phyloP scores from a whole-genome alignment of 1,140 invertebrate genomes.

The Bombus haemorrhoidalis region DNA sequence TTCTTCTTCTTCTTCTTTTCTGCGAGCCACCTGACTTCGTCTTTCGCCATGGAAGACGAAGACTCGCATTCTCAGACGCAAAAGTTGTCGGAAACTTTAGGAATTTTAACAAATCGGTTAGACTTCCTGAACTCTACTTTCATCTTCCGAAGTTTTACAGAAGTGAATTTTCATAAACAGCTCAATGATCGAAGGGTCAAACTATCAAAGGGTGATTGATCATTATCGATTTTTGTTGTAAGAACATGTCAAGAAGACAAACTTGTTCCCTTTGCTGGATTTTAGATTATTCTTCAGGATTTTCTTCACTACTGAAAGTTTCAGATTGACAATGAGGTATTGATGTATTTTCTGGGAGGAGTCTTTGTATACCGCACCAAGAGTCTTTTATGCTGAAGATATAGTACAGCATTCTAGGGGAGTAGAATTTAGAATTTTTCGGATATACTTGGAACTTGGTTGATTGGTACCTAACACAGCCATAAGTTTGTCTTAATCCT shows the following conservation, averaged over 20 bases:
- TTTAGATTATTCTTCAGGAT: too few species aligned
- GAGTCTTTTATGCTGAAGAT: not conserved
- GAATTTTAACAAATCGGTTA: not conserved
- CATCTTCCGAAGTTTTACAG: too few species aligned
- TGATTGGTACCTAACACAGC: not conserved
- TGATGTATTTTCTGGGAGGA: not conserved
- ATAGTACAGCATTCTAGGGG: not conserved
- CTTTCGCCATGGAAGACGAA: constrained; percentile 30
- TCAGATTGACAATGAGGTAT: not conserved
- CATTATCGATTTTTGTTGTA: not conserved
- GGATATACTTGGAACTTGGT: too few species aligned
- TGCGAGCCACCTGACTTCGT: constrained; percentile 24
- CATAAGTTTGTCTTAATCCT: not conserved
- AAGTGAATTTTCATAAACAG: too few species aligned
- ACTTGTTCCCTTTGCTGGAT: not conserved
- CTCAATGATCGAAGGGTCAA: not conserved
- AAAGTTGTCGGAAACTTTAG: not conserved
- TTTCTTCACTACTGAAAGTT: not conserved
- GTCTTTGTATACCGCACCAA: not conserved
- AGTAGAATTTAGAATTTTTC: not conserved
- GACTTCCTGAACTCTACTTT: too few species aligned
- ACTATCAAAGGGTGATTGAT: not conserved
- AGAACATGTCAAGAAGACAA: not conserved
- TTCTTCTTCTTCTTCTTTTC: constrained; percentile 15
- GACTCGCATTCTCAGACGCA: not conserved